Conservation (phyloP, 2,888 invertebrate species). For the Philonicus albiceps region DNA sequence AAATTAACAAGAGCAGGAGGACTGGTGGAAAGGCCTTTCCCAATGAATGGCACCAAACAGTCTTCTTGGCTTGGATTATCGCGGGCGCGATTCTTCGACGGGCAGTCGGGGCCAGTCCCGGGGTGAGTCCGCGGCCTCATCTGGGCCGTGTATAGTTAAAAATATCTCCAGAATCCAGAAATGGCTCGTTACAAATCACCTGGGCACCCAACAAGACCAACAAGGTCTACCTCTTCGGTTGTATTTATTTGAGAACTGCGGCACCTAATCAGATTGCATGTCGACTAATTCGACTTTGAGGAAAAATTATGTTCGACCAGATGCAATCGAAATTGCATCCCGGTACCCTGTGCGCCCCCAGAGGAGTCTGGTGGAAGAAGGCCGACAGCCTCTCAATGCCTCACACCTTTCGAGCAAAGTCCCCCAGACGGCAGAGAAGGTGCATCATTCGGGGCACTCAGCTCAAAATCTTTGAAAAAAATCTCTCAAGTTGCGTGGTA, state of each 20-base stretch:
- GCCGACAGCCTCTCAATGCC: not conserved
- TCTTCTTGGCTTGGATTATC: slow-evolving; percentile 32
- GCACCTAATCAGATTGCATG: slow-evolving; percentile 53
- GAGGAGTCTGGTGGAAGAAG: slow-evolving; percentile 24
- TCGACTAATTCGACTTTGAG: slow-evolving; percentile 54
- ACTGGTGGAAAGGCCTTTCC: slow-evolving; percentile 19
- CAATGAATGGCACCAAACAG: slow-evolving; percentile 45
- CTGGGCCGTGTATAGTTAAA: slow-evolving; percentile 29
- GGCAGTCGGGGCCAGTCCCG: not conserved
- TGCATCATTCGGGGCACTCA: slow-evolving; percentile 9
- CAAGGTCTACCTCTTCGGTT: slow-evolving; percentile 19
- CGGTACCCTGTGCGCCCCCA: slow-evolving; percentile 45
- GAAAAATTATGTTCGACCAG: slow-evolving; percentile 54
- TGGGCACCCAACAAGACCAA: not conserved
- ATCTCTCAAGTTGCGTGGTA: slow-evolving; percentile 21
- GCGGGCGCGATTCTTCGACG: not conserved
- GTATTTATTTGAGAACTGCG: slow-evolving; percentile 47
- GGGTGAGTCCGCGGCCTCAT: not conserved
- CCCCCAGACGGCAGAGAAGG: not conserved
- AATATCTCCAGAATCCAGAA: slow-evolving; percentile 29
- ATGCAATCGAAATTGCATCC: slow-evolving; percentile 52
- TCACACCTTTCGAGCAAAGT: not conserved
- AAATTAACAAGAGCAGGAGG: slow-evolving; percentile 42
- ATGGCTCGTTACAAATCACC: slow-evolving; percentile 41
- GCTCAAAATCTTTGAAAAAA: slow-evolving; percentile 18